Evolutionary conservation across 2,888 invertebrate species (phyloP), one percentile per base, ranked within the genome.

Genomic region (Plagodis pulveraria): DNA sequence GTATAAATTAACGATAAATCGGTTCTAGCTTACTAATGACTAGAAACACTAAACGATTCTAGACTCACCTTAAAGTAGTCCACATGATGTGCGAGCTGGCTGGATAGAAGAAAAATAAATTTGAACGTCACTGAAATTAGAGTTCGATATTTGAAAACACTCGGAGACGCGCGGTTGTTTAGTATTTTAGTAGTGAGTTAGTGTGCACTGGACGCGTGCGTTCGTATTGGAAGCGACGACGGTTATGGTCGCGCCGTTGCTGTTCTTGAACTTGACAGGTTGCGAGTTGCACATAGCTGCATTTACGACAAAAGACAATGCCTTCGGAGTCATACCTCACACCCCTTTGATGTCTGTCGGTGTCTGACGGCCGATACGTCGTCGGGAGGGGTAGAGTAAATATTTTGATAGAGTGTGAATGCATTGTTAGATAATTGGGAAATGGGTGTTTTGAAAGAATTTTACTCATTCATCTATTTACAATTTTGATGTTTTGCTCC

Each of bases 251-350:
- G 73, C 58, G 63, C 70, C 63, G 76, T 64, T 78, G 73, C 77
- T 80, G 81, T 76, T 85, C 89, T 89, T 91, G 87, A 90, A 89
- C 89, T 89, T 77, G 80, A 72, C 87, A 87, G 84, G 83, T 83
- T 85, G 84, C 84, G 87, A 69, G 72, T 72, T 86, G 83, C 87
- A 84, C 80, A 80, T 78, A 76, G 78, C 73, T 88, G 88, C 88
- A 86, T 81, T 83, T 84, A 80, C 70, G 76, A 77, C 75, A 77
- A 72, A 68, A 70, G 69, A 64, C 62, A 63, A 66, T 70, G 60
- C 63, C 63, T 67, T 49, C 56, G 49, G 5, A 40, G 40, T 40
- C 40, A 40, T 42, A 52, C 56, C 47, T 59, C 55, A 52, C 67
- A 58, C 62, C 52, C 64, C 63, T 70, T 68, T 68, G 66, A 68